Evolutionary conservation across 1,140 invertebrate species (phyloP), one percentile per base, ranked within the genome.

Genomic region (Venustaconcha ellipsiformis): DNA sequence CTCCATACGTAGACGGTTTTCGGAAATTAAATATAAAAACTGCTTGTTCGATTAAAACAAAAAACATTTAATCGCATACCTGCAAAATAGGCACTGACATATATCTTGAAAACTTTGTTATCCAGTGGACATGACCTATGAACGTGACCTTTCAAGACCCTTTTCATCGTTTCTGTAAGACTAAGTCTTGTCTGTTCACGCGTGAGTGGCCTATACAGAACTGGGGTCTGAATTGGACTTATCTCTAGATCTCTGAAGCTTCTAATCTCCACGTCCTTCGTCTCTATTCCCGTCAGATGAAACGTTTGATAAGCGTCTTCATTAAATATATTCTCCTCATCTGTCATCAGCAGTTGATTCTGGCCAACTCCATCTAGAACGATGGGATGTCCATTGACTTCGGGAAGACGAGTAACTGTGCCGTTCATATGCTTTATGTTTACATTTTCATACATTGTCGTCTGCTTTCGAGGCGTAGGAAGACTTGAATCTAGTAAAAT

Each of bases 121-220:
- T 82, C 79, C 5, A 80, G 67, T 17, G 79, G 80, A 78, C 83
- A 86, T 14, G 69, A 68, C 18, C 79, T 67, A 57, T 88, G 80
- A n/a, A 88, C 79, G n/a, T 80, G 48, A 30, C 88, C 87, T 66
- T 79, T 67, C 14, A 88, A 63, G 23, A 88, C 81, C n/a, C 81
- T 70, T 2, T 74, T 69, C 58, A 82, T 79, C 18, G 67, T 76
- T 26, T 88, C 83, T 5, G 67, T 74, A 26, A 74, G 60, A 17
- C 70, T 77, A 15, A 83, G 63, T 67, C 82, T 76, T 5, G 77
- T 77, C 56, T 80, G 81, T 58, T 85, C 83, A 14, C 84, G 77
- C 4, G 87, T 86, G 65, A 83, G 79, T 30, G 87, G 88, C 67
- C 84, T 69, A 70, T 85, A 71, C 65, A 69, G 78, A 30, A 84